These are phyloP conservation scores for Troilus luridus DNA, from an alignment of 2,888 invertebrate species.

Conservation along the genomic window DNA sequence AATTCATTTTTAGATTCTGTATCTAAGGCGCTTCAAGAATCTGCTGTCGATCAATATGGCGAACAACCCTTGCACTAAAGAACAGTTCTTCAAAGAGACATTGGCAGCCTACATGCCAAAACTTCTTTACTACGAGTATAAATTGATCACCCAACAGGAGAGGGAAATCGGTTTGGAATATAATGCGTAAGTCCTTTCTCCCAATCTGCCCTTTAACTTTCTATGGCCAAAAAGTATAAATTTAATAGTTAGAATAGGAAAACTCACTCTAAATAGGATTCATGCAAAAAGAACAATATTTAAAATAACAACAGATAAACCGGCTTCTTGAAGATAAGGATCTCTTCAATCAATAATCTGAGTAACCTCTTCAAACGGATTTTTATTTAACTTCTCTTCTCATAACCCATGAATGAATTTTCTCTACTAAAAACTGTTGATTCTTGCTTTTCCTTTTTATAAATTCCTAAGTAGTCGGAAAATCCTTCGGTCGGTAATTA, in stretches of 20 bases:
- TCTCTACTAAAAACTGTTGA: no score
- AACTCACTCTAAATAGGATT: background rate
- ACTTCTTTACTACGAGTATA: conserved; percentile 82
- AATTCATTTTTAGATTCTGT: conserved; percentile 74
- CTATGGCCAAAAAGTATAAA: background rate
- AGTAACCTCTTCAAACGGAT: no score
- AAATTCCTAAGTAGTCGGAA: no score
- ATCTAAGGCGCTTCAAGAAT: conserved; percentile 78
- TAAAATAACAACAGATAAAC: no score
- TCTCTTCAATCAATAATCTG: no score
- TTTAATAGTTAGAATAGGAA: no score
- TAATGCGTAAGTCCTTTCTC: conserved; percentile 15
- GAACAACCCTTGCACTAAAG: conserved; percentile 84
- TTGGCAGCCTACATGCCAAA: conserved; percentile 81
- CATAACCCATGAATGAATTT: no score
- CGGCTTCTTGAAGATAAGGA: no score
- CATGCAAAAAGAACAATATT: no score
- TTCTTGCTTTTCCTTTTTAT: no score
- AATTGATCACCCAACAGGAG: conserved; percentile 76
- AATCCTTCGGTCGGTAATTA: no score
- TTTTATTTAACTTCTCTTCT: no score
- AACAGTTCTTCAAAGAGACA: conserved; percentile 77
- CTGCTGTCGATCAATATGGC: conserved; percentile 82
- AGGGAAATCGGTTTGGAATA: conserved; percentile 72
- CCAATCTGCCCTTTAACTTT: background rate